Conservation (phyloP, 2,113 vertebrate species). For the Tyto alba region DNA sequence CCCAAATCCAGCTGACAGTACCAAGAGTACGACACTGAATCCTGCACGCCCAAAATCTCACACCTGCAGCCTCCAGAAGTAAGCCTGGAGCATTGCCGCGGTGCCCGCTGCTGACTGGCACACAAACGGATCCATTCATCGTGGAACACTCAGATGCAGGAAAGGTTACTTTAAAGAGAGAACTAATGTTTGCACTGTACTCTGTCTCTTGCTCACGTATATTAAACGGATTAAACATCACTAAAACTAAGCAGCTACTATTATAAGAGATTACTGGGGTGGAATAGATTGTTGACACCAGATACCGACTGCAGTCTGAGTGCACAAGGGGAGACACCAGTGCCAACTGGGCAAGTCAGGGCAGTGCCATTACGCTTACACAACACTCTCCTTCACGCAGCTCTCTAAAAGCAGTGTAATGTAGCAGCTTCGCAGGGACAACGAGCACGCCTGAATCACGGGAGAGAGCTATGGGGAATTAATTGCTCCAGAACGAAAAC, state of each 20-base stretch:
- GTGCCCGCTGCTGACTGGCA: accelerated
- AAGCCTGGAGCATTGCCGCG: accelerated
- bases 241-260: not conserved
- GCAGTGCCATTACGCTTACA: not conserved
- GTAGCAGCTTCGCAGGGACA: not conserved
- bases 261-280: not conserved
- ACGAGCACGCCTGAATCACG: accelerated
- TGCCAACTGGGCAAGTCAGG: not conserved
- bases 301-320: not conserved
- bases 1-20: accelerated
- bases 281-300: not conserved
- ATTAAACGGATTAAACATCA: not conserved
- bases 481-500: not conserved
- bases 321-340: not conserved
- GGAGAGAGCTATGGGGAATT: not conserved
- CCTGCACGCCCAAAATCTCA: accelerated
- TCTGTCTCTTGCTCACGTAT: not conserved
- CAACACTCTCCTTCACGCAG: not conserved
- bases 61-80: not conserved
- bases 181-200: not conserved
- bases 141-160: accelerated
- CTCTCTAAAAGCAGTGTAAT: not conserved
- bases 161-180: not conserved
- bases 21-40: accelerated
- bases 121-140: accelerated